A percentile compares a stretch with the other conserved stretches of the same genome.
phyloP scores from a whole-genome alignment of 2,113 vertebrate genomes.

The Muntiacus reevesi region DNA sequence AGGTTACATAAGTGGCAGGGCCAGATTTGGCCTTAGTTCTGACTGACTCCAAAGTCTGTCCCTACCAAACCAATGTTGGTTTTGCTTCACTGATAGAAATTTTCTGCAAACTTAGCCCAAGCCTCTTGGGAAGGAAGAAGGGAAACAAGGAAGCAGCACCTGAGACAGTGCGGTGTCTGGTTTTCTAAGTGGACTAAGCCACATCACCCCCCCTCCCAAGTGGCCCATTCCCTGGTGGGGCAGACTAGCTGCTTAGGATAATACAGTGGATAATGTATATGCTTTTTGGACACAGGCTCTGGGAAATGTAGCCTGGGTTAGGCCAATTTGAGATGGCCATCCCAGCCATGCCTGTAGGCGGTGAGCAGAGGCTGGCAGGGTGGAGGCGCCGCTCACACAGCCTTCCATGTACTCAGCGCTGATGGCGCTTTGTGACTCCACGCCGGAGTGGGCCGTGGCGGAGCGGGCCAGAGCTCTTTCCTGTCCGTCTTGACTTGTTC shows the following conservation, averaged over 20 bases:
- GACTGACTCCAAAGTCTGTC: background rate
- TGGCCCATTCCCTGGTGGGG: background rate
- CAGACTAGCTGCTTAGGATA: background rate
- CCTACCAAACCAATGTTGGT: background rate
- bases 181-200: background rate
- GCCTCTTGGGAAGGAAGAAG: background rate
- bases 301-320: background rate
- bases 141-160: background rate
- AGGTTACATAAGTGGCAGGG: background rate
- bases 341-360: too few relatives aligned
- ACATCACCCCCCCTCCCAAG: background rate
- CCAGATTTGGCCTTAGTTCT: background rate
- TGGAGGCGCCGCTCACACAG: too few relatives aligned
- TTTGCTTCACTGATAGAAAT: background rate
- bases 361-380: background rate
- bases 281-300: background rate
- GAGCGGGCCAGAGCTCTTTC: background rate
- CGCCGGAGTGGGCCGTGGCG: accelerated
- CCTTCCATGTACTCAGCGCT: too few relatives aligned
- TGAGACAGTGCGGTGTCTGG: background rate
- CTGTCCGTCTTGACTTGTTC: background rate
- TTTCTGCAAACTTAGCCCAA: background rate
- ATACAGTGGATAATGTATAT: background rate
- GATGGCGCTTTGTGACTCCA: accelerated
- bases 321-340: background rate